Base-by-base conservation (phyloP, 2,888 invertebrate genomes). In the Hartigia nigra region DNA sequence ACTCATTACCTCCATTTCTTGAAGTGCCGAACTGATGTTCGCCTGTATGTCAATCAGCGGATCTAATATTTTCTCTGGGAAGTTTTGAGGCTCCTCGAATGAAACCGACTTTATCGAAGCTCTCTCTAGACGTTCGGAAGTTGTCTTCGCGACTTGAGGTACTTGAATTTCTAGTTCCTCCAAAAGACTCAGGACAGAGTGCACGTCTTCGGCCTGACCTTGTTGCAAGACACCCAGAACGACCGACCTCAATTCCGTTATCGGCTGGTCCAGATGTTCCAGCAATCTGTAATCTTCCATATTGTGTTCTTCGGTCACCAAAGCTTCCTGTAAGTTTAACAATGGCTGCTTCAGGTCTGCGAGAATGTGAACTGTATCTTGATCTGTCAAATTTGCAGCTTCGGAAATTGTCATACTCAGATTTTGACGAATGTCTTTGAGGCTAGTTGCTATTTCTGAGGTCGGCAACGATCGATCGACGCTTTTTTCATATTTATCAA, bases 31-130 rank as follows among this genome's bases (percentile, higher is more conserved):
- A 80, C 87, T 89, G 4, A 91, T 83, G 12, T 86, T 84, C 0
- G 88, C 84, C 78, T 91, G 91, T 4, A 90, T 87, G 78, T 90
- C 89, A 34, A 90, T 89, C 31, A 91, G 78, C 31, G 88, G 84
- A 78, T 91, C 91, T 23, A 90, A 79, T 78, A 91, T 88, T 77
- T 86, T 86, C 39, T 90, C 89, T 5, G 89, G 80, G 31, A 91
- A 82, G 74, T 78, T 86, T 37, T 81, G 83, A 1, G 83, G 81
- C 69, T 87, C 86, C 12, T 85, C 85, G 12, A 84, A 76, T 37
- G 80, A 78, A 12, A 79, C 78, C 12, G 77, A 77, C 70, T 55
- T 69, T n/a, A 76, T 35, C 1, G 80, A 77, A 36, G 70, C 31
- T 12, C 12, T 77, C 34, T 77, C 77, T 69, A 77, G 69, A 14